phyloP scores from a whole-genome alignment of 2,113 vertebrate species.

The Ranitomeya imitator region DNA sequence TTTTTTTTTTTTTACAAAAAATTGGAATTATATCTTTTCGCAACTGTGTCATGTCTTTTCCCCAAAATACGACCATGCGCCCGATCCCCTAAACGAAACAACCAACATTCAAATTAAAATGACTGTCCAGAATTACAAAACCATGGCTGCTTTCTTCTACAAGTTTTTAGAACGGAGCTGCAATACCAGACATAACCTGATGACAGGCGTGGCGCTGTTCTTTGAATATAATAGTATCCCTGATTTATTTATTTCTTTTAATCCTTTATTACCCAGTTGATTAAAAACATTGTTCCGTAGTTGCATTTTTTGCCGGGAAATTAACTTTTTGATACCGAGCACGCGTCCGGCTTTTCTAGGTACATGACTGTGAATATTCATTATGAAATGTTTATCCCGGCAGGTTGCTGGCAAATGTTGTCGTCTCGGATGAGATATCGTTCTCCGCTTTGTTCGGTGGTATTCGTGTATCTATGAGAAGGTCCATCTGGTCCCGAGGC shows the following conservation, averaged over 20 bases:
- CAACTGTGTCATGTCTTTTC: too few species aligned
- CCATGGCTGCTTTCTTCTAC: too few species aligned
- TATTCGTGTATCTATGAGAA: background rate
- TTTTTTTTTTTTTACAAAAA: too few species aligned
- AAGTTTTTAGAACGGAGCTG: background rate
- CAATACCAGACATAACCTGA: background rate
- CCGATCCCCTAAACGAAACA: too few species aligned
- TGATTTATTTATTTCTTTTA: background rate
- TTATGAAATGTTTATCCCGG: background rate
- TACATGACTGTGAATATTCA: constrained; percentile 16
- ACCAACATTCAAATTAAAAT: too few species aligned
- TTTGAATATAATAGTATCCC: background rate
- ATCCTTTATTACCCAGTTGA: background rate
- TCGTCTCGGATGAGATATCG: background rate
- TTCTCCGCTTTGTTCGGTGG: background rate
- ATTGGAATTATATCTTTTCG: too few species aligned
- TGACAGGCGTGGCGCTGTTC: background rate
- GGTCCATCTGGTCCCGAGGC: constrained; percentile 22
- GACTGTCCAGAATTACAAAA: too few species aligned
- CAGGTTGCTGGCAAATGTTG: constrained; percentile 3
- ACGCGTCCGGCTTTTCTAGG: background rate
- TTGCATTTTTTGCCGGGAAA: background rate
- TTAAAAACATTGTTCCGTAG: background rate
- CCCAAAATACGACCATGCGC: too few species aligned
- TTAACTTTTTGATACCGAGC: background rate